A percentile compares a stretch with the other conserved stretches of the same genome.
Conservation (phyloP, 2,888 invertebrate species). For the Dasysyrphus tricinctus region DNA sequence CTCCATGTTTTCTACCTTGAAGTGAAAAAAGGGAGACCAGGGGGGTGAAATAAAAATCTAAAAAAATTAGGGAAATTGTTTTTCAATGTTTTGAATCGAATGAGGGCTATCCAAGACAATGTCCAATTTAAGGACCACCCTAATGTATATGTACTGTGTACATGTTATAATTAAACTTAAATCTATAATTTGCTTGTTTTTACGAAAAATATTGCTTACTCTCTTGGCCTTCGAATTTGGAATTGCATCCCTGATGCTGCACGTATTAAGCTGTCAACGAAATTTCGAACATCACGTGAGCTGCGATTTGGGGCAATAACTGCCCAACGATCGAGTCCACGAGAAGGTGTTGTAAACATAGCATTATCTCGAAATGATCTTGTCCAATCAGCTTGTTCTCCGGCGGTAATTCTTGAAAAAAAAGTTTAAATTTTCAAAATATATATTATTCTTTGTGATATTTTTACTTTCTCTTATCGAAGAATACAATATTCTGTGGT, state of each 20-base stretch:
- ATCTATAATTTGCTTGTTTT: too few species aligned
- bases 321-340: conserved; percentile 83
- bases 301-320: conserved; percentile 80
- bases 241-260: conserved; percentile 84
- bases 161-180: too few species aligned
- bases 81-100: too few species aligned
- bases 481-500: conserved; percentile 87
- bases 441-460: neutral
- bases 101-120: too few species aligned
- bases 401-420: conserved; percentile 81
- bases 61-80: too few species aligned
- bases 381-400: conserved; percentile 91
- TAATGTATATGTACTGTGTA: too few species aligned
- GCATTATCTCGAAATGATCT: conserved; percentile 85
- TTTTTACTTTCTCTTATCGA: conserved; percentile 79
- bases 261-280: conserved; percentile 80
- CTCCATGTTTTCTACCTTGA: too few species aligned
- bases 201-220: conserved; percentile 77
- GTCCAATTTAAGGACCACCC: too few species aligned
- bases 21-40: too few species aligned
- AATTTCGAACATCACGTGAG: conserved; percentile 78
- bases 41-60: too few species aligned
- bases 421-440: neutral
- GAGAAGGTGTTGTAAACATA: conserved; percentile 83
- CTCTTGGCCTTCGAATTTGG: conserved; percentile 82